Conservation (phyloP, 2,888 invertebrate genomes). For the Lamellibrachia columna region DNA sequence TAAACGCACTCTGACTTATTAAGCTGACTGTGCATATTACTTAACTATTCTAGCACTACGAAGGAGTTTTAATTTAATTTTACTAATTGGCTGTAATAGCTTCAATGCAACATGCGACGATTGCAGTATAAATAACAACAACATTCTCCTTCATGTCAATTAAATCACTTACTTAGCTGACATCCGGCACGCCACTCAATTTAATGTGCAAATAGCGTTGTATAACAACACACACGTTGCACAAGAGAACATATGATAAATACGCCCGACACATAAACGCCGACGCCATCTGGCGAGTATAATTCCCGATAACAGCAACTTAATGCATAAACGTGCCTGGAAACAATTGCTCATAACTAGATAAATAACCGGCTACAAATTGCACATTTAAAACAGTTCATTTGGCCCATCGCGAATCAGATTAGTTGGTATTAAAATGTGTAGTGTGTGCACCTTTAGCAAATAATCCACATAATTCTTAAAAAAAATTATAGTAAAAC, state of each 20-base stretch:
- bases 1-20: too few relatives aligned
- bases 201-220: neutral
- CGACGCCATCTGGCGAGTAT: neutral
- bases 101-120: neutral
- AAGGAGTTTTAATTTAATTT: neutral
- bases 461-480: too few relatives aligned
- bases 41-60: too few relatives aligned
- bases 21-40: too few relatives aligned
- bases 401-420: too few relatives aligned
- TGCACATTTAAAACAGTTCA: too few relatives aligned
- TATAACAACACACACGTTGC: neutral
- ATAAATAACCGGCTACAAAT: neutral
- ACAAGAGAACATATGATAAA: neutral
- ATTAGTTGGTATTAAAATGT: too few relatives aligned
- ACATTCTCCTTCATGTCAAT: neutral
- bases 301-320: neutral
- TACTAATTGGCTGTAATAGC: neutral
- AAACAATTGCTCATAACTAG: neutral
- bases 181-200: neutral
- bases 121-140: too few relatives aligned
- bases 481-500: too few relatives aligned
- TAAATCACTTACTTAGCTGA: neutral
- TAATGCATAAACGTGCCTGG: neutral
- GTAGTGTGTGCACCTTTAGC: too few relatives aligned
- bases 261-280: neutral